Evolutionary conservation across 2,113 vertebrate species (phyloP).

Genomic region (Callipepla squamata): DNA sequence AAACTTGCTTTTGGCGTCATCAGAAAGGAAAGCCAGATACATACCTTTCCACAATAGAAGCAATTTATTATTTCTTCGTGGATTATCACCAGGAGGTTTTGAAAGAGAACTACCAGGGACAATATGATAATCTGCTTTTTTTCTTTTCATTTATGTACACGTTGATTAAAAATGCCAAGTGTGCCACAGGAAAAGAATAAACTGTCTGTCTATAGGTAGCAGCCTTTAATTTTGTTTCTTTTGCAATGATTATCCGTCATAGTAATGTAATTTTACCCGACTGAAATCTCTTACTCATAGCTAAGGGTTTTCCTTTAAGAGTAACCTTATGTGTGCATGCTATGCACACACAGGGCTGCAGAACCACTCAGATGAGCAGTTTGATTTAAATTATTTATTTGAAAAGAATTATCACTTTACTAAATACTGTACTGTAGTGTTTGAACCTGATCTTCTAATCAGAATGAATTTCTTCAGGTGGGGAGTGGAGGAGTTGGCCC

Average conservation of each 20-base stretch:
- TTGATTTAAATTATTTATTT: neutral
- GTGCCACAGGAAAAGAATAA: slow-evolving; percentile 79
- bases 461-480: neutral
- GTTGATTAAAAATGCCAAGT: slow-evolving; percentile 89
- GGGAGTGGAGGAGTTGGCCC: neutral
- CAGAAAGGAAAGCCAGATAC: slow-evolving; percentile 95
- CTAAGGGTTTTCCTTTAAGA: neutral
- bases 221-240: neutral
- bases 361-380: neutral
- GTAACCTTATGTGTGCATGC: neutral
- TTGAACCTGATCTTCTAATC: neutral
- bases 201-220: neutral
- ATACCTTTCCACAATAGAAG: slow-evolving; percentile 96
- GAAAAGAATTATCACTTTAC: neutral
- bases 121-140: slow-evolving; percentile 96
- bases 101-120: slow-evolving; percentile 85
- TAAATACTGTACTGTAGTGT: neutral
- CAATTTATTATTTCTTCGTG: slow-evolving; percentile 95
- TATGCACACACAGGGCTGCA: neutral
- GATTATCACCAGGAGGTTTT: slow-evolving; percentile 89
- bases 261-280: neutral
- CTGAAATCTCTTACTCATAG: neutral
- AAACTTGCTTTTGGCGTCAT: slow-evolving; percentile 96
- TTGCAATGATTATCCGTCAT: neutral
- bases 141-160: slow-evolving; percentile 95